phyloP scores from a whole-genome alignment of 2,113 vertebrate species.

The Microcebus ravelobensis region DNA sequence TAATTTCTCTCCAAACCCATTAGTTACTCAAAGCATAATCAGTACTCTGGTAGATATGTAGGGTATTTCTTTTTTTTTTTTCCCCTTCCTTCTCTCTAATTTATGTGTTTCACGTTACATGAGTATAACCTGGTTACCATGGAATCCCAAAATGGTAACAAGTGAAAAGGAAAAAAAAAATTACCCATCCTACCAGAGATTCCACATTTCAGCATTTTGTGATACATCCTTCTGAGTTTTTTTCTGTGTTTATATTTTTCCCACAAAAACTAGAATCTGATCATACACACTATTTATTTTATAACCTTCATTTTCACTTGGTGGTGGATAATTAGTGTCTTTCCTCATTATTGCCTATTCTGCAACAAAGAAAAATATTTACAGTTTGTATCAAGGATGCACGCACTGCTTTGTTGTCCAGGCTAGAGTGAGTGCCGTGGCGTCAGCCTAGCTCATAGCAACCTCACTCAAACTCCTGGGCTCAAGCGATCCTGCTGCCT shows the following conservation, averaged over 20 bases:
- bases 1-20: slow-evolving; percentile 31
- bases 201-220: background rate
- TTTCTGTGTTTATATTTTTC: background rate
- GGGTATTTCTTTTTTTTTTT: background rate
- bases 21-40: background rate
- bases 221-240: background rate
- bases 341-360: background rate
- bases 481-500: too few relatives aligned
- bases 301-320: background rate
- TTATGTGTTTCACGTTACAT: background rate
- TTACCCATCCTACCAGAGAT: background rate
- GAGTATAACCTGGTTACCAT: background rate
- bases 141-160: background rate
- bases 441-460: too few relatives aligned
- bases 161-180: background rate
- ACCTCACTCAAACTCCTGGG: too few relatives aligned
- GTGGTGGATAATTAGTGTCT: background rate
- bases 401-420: too few relatives aligned
- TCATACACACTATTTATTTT: background rate
- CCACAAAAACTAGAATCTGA: background rate
- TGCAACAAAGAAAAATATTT: background rate
- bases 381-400: background rate
- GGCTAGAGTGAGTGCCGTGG: too few relatives aligned
- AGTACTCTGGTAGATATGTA: background rate
- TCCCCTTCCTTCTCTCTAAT: background rate